Conservation (phyloP, 2,888 invertebrate species). For the Heliconius hortense region DNA sequence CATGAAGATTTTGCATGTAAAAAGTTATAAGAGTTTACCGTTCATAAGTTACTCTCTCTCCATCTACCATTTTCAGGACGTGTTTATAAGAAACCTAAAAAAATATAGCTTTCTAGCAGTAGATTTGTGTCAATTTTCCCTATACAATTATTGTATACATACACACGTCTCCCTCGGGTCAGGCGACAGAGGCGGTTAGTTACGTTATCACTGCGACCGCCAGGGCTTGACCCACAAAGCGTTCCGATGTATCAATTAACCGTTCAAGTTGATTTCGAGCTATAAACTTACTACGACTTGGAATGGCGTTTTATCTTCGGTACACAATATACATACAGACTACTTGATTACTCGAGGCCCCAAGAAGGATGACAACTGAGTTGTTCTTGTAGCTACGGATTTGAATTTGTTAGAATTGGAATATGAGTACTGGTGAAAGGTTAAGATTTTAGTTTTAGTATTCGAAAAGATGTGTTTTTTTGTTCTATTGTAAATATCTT, state of each 20-base stretch:
- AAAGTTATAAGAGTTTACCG: too few relatives aligned
- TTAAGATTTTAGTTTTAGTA: too few relatives aligned
- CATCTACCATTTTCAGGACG: too few relatives aligned
- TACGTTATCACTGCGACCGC: conserved; percentile 33
- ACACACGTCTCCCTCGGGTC: conserved; percentile 17
- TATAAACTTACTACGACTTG: conserved; percentile 11
- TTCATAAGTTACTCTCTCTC: too few relatives aligned
- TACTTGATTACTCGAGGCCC: not conserved
- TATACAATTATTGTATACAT: not conserved
- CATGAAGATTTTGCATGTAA: too few relatives aligned
- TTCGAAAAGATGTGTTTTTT: too few relatives aligned
- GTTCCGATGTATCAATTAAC: conserved; percentile 41
- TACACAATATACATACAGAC: not conserved
- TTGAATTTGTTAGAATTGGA: not conserved
- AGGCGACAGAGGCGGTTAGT: conserved; percentile 14
- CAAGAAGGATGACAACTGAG: not conserved
- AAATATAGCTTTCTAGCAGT: not conserved
- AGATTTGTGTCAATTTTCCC: not conserved
- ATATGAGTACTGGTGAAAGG: too few relatives aligned
- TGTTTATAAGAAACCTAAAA: too few relatives aligned
- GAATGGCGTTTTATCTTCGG: not conserved
- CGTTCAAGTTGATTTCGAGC: conserved; percentile 33
- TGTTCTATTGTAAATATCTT: too few relatives aligned
- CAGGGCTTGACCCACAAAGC: conserved; percentile 46
- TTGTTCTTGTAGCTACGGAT: not conserved